Evolutionary conservation across 1,140 invertebrate species (phyloP), one percentile per base, ranked within the genome.

Genomic region (Temnothorax longispinosus): DNA sequence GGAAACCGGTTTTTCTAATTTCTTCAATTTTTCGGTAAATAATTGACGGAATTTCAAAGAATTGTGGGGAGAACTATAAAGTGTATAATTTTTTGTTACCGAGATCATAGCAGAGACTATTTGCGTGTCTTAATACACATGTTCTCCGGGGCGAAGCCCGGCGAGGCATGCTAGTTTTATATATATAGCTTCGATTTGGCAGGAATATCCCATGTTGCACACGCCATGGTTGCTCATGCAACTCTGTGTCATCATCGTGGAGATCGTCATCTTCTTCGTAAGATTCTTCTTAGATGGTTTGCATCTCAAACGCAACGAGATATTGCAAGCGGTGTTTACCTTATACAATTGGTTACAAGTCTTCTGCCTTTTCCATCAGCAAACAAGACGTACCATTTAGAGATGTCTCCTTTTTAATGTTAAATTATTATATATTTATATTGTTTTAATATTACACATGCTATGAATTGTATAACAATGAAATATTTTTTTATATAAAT

Each of bases 141-240:
- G n/a, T n/a, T n/a, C n/a, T n/a, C n/a, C n/a, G n/a, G n/a, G n/a
- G n/a, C n/a, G n/a, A n/a, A n/a, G n/a, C n/a, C n/a, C n/a, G n/a
- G n/a, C n/a, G n/a, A n/a, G n/a, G n/a, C n/a, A n/a, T n/a, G n/a
- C n/a, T n/a, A n/a, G n/a, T n/a, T n/a, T n/a, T n/a, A 3, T 6
- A 41, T 41, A 6, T 41, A 35, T 18, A 35, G 15, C n/a, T 81
- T 56, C 1, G 11, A 18, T 81, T 62, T 84, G 10, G 32, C 86
- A 95, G 95, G 93, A 95, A 62, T 94, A 94, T 47, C 94, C 94
- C 1, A 94, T 95, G 93, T 71, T 95, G 27, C 92, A 95, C 76
- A 91, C 89, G 0, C 95, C 95, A 0, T 95, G 95, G 95, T 87
- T 95, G n/a, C 86, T 95, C 54, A 95, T 95, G 94, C 95, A 95